Conservation (phyloP, 2,113 vertebrate genomes). For the Microtus oregoni region DNA sequence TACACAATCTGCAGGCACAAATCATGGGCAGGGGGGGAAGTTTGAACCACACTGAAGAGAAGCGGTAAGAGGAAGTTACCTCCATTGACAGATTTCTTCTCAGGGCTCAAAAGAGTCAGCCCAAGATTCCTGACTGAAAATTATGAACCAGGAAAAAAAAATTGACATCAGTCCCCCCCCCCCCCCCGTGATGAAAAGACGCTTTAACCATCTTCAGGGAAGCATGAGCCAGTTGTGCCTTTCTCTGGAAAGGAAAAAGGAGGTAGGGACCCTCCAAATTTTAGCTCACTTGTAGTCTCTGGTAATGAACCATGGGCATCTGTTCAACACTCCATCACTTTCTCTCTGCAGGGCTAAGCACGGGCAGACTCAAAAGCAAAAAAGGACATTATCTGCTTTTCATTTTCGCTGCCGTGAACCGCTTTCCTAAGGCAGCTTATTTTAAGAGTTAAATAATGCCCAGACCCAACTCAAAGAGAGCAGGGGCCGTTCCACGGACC, state of each 20-base stretch:
- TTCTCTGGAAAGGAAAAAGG: neutral
- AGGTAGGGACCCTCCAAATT: neutral
- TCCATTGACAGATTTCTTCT: conserved; percentile 84
- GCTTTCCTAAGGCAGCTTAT: neutral
- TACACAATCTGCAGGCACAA: neutral
- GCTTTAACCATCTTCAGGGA: neutral
- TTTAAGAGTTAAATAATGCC: neutral
- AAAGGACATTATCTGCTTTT: neutral
- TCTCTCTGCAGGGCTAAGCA: neutral
- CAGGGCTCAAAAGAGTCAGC: conserved; percentile 40
- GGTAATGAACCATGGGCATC: neutral
- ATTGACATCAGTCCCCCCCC: conserved; percentile 26
- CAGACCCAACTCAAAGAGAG: neutral
- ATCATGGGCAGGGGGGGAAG: conserved; percentile 16
- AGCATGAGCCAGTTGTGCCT: neutral
- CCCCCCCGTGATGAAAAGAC: neutral
- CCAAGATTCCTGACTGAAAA: conserved; percentile 56
- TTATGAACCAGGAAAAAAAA: neutral
- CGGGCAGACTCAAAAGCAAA: neutral
- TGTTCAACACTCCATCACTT: neutral
- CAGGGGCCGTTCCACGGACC: neutral
- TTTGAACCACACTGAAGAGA: conserved; percentile 45
- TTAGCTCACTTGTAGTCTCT: neutral
- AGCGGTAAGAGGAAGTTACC: conserved; percentile 82
- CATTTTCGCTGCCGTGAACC: neutral